These are phyloP conservation scores for Syngnathoides biaculeatus DNA, from an alignment of 2,113 vertebrate genomes.

Conservation along the genomic window DNA sequence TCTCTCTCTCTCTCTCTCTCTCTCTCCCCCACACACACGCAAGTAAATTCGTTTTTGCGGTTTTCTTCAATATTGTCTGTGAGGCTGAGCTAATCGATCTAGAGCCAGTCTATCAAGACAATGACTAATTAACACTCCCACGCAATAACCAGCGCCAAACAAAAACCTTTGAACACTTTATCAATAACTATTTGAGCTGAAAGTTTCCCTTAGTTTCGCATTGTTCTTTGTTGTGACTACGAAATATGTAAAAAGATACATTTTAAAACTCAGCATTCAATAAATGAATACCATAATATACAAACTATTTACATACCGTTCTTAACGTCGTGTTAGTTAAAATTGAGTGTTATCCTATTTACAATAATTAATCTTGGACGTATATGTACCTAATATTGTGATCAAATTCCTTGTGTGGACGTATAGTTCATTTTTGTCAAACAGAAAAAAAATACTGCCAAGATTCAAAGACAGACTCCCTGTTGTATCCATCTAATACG, in stretches of 20 bases:
- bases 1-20: no score
- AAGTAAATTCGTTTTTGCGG: constrained; percentile 18
- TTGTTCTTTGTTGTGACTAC: neutral
- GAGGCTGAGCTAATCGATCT: constrained; percentile 28
- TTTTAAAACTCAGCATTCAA: neutral
- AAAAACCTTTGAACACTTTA: constrained; percentile 37
- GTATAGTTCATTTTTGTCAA: neutral
- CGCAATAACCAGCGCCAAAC: constrained; percentile 19
- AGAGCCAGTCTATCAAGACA: constrained; percentile 38
- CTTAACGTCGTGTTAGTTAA: neutral
- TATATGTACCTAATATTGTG: neutral
- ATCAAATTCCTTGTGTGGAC: neutral
- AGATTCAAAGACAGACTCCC: constrained; percentile 29
- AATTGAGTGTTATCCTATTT: neutral
- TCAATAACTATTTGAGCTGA: constrained; percentile 26
- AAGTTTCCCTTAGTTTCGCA: neutral
- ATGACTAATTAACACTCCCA: constrained; percentile 46
- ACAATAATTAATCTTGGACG: neutral
- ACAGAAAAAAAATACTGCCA: constrained; percentile 9
- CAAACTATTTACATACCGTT: no score
- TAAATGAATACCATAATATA: no score
- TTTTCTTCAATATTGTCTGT: constrained; percentile 7
- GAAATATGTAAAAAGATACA: neutral
- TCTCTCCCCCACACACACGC: neutral
- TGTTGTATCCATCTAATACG: constrained; percentile 33